Base-by-base conservation (phyloP, 1,140 invertebrate genomes). In the Alviniconcha marisindica region DNA sequence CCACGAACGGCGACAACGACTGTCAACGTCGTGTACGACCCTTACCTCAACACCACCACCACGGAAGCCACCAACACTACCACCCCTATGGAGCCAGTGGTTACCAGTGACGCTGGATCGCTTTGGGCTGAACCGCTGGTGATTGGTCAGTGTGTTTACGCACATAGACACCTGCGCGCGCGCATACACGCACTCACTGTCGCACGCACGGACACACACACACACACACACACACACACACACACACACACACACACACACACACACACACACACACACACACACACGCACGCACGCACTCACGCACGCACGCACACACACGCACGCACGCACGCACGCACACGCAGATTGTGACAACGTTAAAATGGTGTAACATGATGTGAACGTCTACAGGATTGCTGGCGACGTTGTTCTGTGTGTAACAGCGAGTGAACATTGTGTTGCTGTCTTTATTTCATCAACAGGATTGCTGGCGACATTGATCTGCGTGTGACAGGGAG, bases 11-110 rank as follows among this genome's bases (percentile, higher is more conserved):
- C 56, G 36, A 66, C 78, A 2, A 80, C 78, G 15, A 80, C 78
- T 36, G 78, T 80, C 78, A 80, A 80, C 60, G 40, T 80, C 14
- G 36, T 80, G 18, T 80, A 80, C 38, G 56, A 80, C 78, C 78
- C 78, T 21, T 69, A 28, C n/a, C 0, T 44, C 14, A 33, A 24
- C 0, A 77, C 48, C 28, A 77, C 44, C 21, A 80, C 78, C 33
- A 80, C 78, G 5, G 31, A 18, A 12, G 0, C 78, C 2, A 21
- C 10, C 38, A 10, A 28, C 38, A 44, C 56, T 14, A 42, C 78
- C 33, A 77, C n/a, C 44, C 7, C 44, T 48, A 48, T 48, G 44
- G 44, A 18, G 44, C 7, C 44, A n/a, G n/a, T n/a, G n/a, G n/a
- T n/a, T n/a, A n/a, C n/a, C n/a, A n/a, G 2, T 2, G 71, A 74